A percentile compares a stretch with the other conserved stretches of the same genome.
These are phyloP conservation scores for Axis porcinus DNA, from an alignment of 2,113 vertebrate genomes.

Conservation along the genomic window DNA sequence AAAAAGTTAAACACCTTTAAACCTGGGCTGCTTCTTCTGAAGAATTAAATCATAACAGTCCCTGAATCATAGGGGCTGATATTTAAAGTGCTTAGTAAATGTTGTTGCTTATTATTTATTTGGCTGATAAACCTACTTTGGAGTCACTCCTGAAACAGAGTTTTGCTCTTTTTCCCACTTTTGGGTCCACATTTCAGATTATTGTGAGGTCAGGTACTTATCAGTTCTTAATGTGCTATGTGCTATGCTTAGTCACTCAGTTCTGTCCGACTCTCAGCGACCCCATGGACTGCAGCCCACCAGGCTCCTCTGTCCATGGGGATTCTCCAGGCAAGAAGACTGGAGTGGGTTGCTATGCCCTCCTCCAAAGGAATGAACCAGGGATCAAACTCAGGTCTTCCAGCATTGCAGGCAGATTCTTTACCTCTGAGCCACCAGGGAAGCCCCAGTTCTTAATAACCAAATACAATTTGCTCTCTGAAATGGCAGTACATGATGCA, in stretches of 20 bases:
- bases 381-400: background rate
- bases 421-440: background rate
- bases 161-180: background rate
- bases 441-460: background rate
- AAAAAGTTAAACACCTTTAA: background rate
- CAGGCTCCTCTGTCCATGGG: background rate
- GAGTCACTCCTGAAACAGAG: background rate
- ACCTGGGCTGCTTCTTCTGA: background rate
- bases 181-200: background rate
- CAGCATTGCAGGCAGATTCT: background rate
- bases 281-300: background rate
- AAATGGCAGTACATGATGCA: background rate
- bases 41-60: background rate
- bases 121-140: background rate
- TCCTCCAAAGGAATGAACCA: background rate
- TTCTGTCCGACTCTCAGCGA: background rate
- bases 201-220: background rate
- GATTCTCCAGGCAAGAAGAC: background rate
- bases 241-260: background rate
- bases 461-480: background rate
- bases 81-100: background rate
- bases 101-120: background rate
- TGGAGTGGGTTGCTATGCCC: background rate
- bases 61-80: background rate
- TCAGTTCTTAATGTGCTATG: background rate